Evolutionary conservation across 2,797 vertebrate species (phyloP), one percentile per base, ranked within the genome.

Genomic region (Cynopterus sphinx): DNA sequence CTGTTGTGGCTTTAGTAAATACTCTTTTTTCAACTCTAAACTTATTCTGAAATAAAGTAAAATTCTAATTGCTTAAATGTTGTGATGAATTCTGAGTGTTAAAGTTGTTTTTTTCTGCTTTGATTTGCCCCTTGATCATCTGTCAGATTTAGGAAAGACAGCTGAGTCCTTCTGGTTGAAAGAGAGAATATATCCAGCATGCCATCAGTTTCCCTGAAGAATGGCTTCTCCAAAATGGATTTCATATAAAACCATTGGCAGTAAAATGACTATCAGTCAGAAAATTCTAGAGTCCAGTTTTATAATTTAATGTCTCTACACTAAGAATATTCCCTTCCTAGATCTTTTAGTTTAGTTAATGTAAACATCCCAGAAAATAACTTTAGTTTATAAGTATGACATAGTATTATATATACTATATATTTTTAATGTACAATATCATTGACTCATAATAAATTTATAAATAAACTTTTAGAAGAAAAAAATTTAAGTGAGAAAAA

Each of bases 1-100:
- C 97, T 74, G 90, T 98, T 97, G 97, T 98, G 96, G 98, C 98
- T 98, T 98, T 98, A 98, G 98, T 97, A 98, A 88, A 97, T 94
- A 97, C 31, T 87, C 95, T 98, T 98, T 98, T 98, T 98, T 98
- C 98, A 98, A 98, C 85, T 95, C 96, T 98, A 97, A 98, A 98
- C 93, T 97, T 98, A 97, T 93, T 98, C 98, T 59, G 51, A 98
- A 98, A 98, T 98, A 97, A 98, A 98, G 97, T 97, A 92, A 98
- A 97, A 97, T 92, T 79, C 65, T 97, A 97, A 96, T 98, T 98
- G 97, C 98, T 98, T 98, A 98, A 98, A 98, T 97, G 97, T 77
- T 73, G 43, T 70, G 61, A 97, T 97, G 96, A 96, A 84, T 97
- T 94, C 92, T 90, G 93, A 73, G 6, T 75, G 91, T 95, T 95